Percentiles rank a stretch among this genome's conserved stretches.
Evolutionary conservation across 2,113 vertebrate species (phyloP).

Genomic region (Syngnathoides biaculeatus): DNA sequence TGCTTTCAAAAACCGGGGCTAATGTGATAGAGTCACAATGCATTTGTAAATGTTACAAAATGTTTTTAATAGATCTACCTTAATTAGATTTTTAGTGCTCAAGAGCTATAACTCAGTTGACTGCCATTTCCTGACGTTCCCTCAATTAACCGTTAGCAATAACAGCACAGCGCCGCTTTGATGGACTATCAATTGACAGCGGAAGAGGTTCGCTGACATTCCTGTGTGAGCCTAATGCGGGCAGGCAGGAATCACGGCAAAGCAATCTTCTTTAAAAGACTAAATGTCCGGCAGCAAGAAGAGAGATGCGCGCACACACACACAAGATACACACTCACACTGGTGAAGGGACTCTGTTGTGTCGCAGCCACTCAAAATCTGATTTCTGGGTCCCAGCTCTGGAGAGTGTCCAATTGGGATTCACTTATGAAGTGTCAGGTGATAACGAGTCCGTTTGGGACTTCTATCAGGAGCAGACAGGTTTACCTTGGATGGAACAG

Average conservation of each 20-base stretch:
- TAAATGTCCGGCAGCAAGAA: constrained; percentile 33
- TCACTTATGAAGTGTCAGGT: constrained; percentile 57
- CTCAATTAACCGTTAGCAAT: constrained; percentile 6
- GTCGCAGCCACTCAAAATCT: constrained; percentile 50
- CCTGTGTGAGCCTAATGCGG: constrained; percentile 32
- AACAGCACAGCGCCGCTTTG: constrained; percentile 29
- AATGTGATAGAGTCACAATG: neutral
- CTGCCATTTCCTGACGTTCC: constrained; percentile 9
- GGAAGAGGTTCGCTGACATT: constrained; percentile 26
- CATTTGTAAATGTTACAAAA: neutral
- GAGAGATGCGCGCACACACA: constrained; percentile 22
- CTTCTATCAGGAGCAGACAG: constrained; percentile 49
- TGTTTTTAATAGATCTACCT: neutral
- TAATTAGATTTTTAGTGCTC: neutral
- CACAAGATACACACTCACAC: neutral
- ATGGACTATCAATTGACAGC: constrained; percentile 36
- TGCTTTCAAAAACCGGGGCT: neutral
- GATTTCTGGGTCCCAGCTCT: constrained; percentile 49
- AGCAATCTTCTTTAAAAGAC: constrained; percentile 34
- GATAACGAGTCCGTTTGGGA: constrained; percentile 48
- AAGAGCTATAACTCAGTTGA: neutral
- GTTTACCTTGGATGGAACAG: constrained; percentile 19
- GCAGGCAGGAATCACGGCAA: constrained; percentile 14
- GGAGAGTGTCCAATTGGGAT: constrained; percentile 55
- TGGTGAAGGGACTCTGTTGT: constrained; percentile 36